phyloP scores from a whole-genome alignment of 2,888 invertebrate genomes.

The Campopleginae sp. region DNA sequence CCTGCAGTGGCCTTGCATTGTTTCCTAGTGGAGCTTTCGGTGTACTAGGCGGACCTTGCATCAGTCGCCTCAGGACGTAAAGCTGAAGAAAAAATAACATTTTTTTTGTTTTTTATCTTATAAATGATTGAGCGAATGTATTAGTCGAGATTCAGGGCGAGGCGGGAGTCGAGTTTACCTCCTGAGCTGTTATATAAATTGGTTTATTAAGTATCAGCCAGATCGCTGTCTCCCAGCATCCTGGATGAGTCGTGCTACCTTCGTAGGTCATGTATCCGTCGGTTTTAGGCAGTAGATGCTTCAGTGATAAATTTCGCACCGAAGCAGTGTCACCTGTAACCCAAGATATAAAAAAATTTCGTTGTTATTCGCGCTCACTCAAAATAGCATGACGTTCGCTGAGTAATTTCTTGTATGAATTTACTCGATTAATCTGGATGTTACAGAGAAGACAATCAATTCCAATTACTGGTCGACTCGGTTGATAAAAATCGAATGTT shows the following conservation, averaged over 20 bases:
- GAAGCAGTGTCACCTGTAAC: constrained; percentile 91
- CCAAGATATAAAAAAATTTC: background rate
- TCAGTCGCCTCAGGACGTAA: constrained; percentile 93
- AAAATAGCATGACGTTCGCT: background rate
- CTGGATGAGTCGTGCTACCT: constrained; percentile 98
- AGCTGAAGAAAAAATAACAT: constrained; percentile 86
- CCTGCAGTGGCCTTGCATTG: constrained; percentile 97
- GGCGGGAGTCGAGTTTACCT: constrained; percentile 87
- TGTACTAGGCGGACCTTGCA: constrained; percentile 94
- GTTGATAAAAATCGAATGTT: no score
- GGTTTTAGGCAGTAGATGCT: constrained; percentile 95
- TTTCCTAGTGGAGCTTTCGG: constrained; percentile 97
- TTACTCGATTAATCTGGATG: no score
- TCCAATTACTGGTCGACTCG: no score
- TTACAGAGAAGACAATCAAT: no score
- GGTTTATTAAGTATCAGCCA: constrained; percentile 99
- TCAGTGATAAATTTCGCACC: constrained; percentile 93
- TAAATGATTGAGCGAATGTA: background rate
- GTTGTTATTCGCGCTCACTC: background rate
- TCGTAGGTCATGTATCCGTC: constrained; percentile 99
- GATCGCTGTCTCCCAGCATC: constrained; percentile 99
- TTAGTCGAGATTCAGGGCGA: background rate
- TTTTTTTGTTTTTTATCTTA: background rate
- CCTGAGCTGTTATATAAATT: constrained; percentile 97
- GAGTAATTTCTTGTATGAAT: no score